These are phyloP conservation scores for Dryococelus australis DNA, from an alignment of 2,888 invertebrate genomes.

Conservation along the genomic window DNA sequence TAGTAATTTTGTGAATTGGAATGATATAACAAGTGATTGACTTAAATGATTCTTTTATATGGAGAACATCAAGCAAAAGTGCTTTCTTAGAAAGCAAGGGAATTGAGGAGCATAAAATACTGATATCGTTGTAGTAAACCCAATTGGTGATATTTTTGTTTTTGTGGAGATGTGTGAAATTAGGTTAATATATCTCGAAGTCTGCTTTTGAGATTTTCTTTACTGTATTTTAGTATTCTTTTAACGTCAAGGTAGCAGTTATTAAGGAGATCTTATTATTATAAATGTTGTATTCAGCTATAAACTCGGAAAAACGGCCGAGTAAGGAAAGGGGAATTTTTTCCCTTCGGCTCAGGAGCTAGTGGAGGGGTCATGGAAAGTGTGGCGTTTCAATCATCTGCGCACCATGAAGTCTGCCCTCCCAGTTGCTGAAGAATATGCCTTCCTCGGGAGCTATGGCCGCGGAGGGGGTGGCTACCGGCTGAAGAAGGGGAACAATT, in stretches of 20 bases:
- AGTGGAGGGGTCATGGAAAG: background rate
- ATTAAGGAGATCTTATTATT: background rate
- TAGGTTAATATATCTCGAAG: no score
- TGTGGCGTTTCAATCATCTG: slow-evolving; percentile 19
- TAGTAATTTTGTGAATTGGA: no score
- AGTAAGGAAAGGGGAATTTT: background rate
- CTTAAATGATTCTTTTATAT: no score
- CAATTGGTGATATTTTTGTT: no score
- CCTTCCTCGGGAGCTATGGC: background rate
- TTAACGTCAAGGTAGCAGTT: background rate
- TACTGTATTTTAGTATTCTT: background rate
- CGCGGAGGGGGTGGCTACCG: background rate
- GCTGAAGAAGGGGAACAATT: slow-evolving; percentile 1
- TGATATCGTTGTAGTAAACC: no score
- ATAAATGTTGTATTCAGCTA: background rate
- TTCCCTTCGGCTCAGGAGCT: background rate
- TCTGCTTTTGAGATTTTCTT: no score
- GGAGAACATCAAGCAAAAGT: no score
- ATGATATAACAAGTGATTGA: no score
- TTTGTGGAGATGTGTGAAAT: no score
- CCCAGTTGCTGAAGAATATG: slow-evolving; percentile 17
- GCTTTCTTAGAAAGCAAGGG: no score
- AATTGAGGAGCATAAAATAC: no score
- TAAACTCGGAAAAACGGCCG: background rate
- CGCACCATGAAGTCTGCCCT: slow-evolving; percentile 7